Evolutionary conservation across 2,888 invertebrate genomes (phyloP), one percentile per base, ranked within the genome.

Genomic region (Argyra leucocephala): DNA sequence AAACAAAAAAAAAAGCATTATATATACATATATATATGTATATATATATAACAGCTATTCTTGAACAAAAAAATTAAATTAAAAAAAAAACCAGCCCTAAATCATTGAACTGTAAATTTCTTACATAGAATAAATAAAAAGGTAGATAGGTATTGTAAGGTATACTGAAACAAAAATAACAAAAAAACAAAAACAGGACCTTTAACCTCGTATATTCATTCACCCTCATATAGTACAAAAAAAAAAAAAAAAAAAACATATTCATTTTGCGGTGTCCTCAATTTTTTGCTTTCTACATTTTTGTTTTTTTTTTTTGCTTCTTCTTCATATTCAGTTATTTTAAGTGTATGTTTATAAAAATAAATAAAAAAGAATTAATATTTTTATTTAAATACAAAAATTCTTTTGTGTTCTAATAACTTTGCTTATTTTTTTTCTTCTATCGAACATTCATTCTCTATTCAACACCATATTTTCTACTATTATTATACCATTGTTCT

Each of bases 171-270:
- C 31, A 31, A 31, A 31, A 31, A 31, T n/a, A 31, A 31, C 7
- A 31, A 31, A 31, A 31, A 31, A 31, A 6, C 31, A 2, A 15
- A 3, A 48, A 48, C 12, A n/a, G 48, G 48, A 48, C 48, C 48
- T 48, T 48, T 48, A 48, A 48, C 48, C 48, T 31, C 48, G 48
- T 48, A n/a, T 48, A 48, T 48, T 48, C 48, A 48, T 18, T 48
- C 48, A 48, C 48, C 48, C 48, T 48, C 15, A 48, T 15, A 37
- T 48, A 18, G 12, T 48, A 5, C 48, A 48, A 18, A 48, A 48
- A n/a, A 48, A 48, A 9, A 48, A 48, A 48, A 1, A 18, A 18
- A n/a, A 15, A 48, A 48, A 48, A 48, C 12, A 37, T 37, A n/a
- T 48, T 5, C 48, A 48, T 48, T n/a, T 48, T 48, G 48, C n/a